Conservation (phyloP, 2,113 vertebrate genomes). For the Bostrychus sinensis region DNA sequence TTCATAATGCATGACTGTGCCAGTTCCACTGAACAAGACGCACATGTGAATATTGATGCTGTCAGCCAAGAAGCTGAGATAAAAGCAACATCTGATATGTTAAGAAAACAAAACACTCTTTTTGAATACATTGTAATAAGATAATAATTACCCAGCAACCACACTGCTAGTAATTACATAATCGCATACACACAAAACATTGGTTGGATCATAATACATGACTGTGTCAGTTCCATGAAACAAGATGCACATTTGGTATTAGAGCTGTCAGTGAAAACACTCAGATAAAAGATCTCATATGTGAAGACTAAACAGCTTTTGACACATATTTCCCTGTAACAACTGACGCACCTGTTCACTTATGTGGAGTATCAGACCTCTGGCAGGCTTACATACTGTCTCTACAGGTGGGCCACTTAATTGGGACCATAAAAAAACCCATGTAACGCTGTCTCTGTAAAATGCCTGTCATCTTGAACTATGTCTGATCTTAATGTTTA, state of each 20-base stretch:
- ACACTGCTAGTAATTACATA: background rate
- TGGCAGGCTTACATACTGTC: slow-evolving; percentile 9
- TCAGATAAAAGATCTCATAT: slow-evolving; percentile 8
- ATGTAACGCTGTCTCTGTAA: slow-evolving; percentile 1
- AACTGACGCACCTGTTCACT: slow-evolving; percentile 16
- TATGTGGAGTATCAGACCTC: background rate
- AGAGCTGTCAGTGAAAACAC: slow-evolving; percentile 7
- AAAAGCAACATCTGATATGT: slow-evolving; percentile 1
- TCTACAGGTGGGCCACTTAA: slow-evolving; percentile 25
- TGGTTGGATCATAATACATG: background rate
- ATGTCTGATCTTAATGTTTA: slow-evolving; percentile 25
- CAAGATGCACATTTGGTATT: background rate
- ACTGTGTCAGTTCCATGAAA: background rate
- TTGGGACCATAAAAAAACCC: slow-evolving; percentile 6
- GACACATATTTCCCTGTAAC: slow-evolving; percentile 1
- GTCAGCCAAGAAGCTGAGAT: slow-evolving; percentile 4
- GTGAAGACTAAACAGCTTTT: slow-evolving; percentile 11
- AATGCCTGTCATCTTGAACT: background rate
- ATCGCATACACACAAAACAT: background rate
- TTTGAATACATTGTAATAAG: background rate
- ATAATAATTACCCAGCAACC: no score
- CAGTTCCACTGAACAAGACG: background rate
- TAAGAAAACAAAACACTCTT: background rate
- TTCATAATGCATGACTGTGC: background rate
- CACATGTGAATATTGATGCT: slow-evolving; percentile 6